These are phyloP conservation scores for Theocolax elegans DNA, from an alignment of 1,140 invertebrate species.

Conservation along the genomic window DNA sequence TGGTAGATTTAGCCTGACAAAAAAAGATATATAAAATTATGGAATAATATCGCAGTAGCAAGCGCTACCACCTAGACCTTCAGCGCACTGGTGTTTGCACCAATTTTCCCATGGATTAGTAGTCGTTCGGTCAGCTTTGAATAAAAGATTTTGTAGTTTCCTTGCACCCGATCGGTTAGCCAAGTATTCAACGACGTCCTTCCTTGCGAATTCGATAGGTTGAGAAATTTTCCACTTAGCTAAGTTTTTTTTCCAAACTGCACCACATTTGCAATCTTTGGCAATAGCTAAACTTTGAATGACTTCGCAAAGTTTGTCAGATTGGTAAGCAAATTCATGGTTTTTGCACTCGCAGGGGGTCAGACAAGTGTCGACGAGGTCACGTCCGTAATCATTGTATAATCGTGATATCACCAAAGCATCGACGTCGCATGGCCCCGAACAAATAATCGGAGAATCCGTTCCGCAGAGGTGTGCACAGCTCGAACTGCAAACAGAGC, in stretches of 20 bases:
- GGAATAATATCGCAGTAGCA: slow-evolving; percentile 71
- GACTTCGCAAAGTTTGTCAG: neutral
- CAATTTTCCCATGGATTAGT: slow-evolving; percentile 59
- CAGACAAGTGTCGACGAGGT: neutral
- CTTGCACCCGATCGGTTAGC: neutral
- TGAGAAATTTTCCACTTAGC: neutral
- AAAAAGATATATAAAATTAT: neutral
- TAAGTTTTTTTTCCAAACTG: neutral
- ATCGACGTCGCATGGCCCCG: neutral
- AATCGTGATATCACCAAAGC: neutral
- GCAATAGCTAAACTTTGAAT: neutral
- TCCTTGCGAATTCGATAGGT: neutral
- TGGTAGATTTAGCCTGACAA: too few relatives aligned
- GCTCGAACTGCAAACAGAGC: neutral
- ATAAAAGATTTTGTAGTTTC: neutral
- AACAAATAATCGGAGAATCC: neutral
- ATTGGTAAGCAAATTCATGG: neutral
- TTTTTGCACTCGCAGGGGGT: neutral
- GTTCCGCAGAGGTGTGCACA: neutral
- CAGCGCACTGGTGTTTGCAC: slow-evolving; percentile 64
- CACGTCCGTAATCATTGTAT: neutral
- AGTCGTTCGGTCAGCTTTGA: neutral
- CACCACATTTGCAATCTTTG: neutral
- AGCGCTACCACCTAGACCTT: slow-evolving; percentile 68
- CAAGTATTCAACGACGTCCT: neutral